Percentiles rank a stretch among this genome's conserved stretches.
phyloP scores from a whole-genome alignment of 2,888 invertebrate species.

The Nudaria mundana region DNA sequence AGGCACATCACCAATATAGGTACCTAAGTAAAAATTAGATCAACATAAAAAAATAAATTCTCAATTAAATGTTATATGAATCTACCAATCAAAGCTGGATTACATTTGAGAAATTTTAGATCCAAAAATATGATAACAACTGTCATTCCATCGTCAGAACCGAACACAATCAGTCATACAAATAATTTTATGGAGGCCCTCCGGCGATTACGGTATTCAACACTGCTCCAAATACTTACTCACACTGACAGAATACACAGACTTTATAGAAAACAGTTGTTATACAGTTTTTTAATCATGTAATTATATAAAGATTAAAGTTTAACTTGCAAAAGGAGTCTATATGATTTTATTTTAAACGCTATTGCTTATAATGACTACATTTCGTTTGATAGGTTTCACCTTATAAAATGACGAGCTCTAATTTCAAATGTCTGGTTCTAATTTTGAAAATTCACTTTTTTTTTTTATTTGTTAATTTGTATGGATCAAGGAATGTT shows the following conservation, averaged over 20 bases:
- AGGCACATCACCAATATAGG: no score
- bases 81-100: neutral
- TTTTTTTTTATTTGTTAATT: neutral
- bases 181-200: slow-evolving; percentile 36
- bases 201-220: slow-evolving; percentile 61
- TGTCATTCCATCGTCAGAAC: slow-evolving; percentile 9
- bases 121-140: slow-evolving; percentile 6
- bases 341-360: slow-evolving; percentile 9
- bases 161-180: slow-evolving; percentile 20
- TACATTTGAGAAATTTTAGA: neutral
- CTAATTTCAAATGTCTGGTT: slow-evolving; percentile 6
- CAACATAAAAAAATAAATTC: no score
- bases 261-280: slow-evolving; percentile 70
- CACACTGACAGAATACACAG: slow-evolving; percentile 53
- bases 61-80: neutral
- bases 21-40: no score
- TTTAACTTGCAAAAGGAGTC: slow-evolving; percentile 16
- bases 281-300: slow-evolving; percentile 35
- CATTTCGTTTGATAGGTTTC: slow-evolving; percentile 4
- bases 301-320: slow-evolving; percentile 33
- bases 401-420: slow-evolving; percentile 11
- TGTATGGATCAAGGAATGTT: neutral
- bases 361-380: slow-evolving; percentile 9
- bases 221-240: slow-evolving; percentile 58
- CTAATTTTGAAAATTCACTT: neutral